Percentiles rank a stretch among this genome's conserved stretches.
These are phyloP conservation scores for honey bee (Apis mellifera) DNA, from an alignment of 1,140 invertebrate genomes.

Conservation along the genomic window DNA sequence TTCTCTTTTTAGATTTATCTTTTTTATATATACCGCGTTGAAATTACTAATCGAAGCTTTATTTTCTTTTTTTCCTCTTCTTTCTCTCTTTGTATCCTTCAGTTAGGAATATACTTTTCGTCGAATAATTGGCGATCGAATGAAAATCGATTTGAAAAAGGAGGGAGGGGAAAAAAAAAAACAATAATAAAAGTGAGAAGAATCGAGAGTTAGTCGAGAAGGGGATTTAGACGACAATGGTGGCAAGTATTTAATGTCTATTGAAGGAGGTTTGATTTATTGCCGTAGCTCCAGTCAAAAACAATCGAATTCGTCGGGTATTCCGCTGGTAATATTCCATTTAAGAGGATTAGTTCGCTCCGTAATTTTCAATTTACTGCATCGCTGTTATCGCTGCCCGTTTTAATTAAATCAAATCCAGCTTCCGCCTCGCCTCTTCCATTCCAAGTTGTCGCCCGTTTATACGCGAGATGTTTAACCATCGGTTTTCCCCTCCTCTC, in stretches of 20 bases:
- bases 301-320: slow-evolving; percentile 32
- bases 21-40: neutral
- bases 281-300: slow-evolving; percentile 33
- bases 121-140: no score
- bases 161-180: no score
- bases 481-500: neutral
- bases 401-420: slow-evolving; percentile 43
- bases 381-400: slow-evolving; percentile 9
- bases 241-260: slow-evolving; percentile 5
- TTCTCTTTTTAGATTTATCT: slow-evolving; percentile 23
- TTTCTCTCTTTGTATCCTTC: neutral
- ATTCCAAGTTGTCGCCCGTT: neutral
- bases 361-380: slow-evolving; percentile 51
- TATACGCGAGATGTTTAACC: neutral
- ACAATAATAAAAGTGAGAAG: no score
- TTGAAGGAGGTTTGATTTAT: slow-evolving; percentile 39
- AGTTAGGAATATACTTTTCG: neutral
- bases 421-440: neutral
- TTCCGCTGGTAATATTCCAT: slow-evolving; percentile 26
- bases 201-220: neutral
- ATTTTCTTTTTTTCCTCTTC: neutral
- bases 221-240: slow-evolving; percentile 28
- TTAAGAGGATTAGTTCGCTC: slow-evolving; percentile 43
- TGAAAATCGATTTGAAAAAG: no score
- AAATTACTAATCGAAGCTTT: no score